Evolutionary conservation across 1,140 invertebrate species (phyloP), one percentile per base, ranked within the genome.

Genomic region (Rhyzopertha dominica): DNA sequence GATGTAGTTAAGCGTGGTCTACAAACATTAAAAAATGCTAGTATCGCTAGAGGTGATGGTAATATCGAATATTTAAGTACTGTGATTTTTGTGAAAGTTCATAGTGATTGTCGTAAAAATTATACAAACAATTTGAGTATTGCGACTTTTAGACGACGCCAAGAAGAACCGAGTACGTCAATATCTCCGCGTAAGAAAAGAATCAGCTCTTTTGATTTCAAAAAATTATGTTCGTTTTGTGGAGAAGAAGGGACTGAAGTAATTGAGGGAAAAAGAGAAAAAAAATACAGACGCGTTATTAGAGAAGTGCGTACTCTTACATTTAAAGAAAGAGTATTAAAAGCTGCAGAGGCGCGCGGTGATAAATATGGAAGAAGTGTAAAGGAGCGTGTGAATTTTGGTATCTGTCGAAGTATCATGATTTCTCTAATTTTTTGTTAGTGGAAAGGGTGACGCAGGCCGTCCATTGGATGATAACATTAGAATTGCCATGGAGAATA

Each of bases 351-450:
- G 56, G 53, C 56, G 55, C 54, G 59, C 36, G 47, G 48, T 25
- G 57, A 62, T 63, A 51, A 42, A 38, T 60, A 58, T 34, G 59
- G 57, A 58, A 47, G 56, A 60, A 40, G 53, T 51, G 52, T 62
- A 44, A 60, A 61, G 52, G 47, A 54, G 45, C 60, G 58, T 55
- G 47, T 63, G 54, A 17, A 43, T 56, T 58, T 43, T 48, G 44
- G 61, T 63, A 51, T 49, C 62, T 49, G 54, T 57, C 53, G 60
- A 65, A 62, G 59, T 56, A 37, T n/a, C n/a, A n/a, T n/a, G n/a
- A 63, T 59, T 47, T 63, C 60, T 44, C 58, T 62, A 57, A 47
- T 47, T 53, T 43, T 47, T 61, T 62, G 57, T 46, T 62, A 55
- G 56, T 5, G 13, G 5, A 7, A 32, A 32, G 12, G 5, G 17